These are phyloP conservation scores for Cartodere bifasciata DNA, from an alignment of 2,888 invertebrate genomes.

Conservation along the genomic window DNA sequence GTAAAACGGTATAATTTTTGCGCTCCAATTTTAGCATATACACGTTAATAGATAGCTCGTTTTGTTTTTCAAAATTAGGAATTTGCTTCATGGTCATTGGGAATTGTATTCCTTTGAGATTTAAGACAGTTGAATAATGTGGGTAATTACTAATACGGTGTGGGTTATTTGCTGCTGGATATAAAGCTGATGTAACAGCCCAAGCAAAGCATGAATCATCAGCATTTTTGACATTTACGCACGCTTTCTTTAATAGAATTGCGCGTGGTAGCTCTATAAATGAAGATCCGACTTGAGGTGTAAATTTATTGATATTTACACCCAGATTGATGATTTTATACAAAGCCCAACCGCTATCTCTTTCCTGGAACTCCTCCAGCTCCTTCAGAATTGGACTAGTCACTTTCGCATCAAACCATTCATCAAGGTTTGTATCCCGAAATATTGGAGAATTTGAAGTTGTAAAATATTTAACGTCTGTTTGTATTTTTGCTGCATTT, in stretches of 20 bases:
- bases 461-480: slow-evolving; percentile 18
- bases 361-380: slow-evolving; percentile 19
- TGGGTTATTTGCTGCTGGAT: background rate
- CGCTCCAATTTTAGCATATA: slow-evolving; percentile 6
- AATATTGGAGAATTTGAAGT: slow-evolving; percentile 10
- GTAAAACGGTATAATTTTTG: background rate
- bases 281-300: slow-evolving; percentile 9
- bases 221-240: slow-evolving; percentile 16
- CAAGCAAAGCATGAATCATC: slow-evolving; percentile 18
- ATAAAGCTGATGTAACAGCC: slow-evolving; percentile 10
- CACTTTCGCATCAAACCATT: slow-evolving; percentile 16
- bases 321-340: slow-evolving; percentile 15
- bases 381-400: slow-evolving; percentile 12
- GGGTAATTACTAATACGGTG: slow-evolving; percentile 8
- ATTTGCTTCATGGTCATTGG: slow-evolving; percentile 9
- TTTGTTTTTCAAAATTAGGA: slow-evolving; percentile 10
- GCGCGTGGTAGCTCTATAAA: slow-evolving; percentile 12
- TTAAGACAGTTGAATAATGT: slow-evolving; percentile 2
- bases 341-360: slow-evolving; percentile 17
- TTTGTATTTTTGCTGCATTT: slow-evolving; percentile 11
- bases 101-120: slow-evolving; percentile 2
- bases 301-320: slow-evolving; percentile 11
- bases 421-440: slow-evolving; percentile 1
- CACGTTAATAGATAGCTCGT: slow-evolving; percentile 11
- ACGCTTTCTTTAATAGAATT: slow-evolving; percentile 13